Evolutionary conservation across 2,888 invertebrate species (phyloP).

Genomic region (Leucania comma): DNA sequence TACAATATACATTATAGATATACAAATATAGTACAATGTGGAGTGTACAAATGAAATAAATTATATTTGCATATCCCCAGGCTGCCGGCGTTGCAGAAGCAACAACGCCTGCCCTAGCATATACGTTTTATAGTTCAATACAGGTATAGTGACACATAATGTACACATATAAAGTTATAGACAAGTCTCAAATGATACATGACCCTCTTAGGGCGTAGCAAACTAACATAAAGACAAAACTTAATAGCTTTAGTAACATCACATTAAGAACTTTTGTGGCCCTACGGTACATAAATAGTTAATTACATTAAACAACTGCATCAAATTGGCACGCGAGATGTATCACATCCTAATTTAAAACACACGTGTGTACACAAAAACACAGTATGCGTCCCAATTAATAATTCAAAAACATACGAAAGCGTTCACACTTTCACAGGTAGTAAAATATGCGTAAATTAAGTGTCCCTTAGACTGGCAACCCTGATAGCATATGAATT

Average conservation of each 20-base stretch:
- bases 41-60: constrained; percentile 26
- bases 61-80: constrained; percentile 34
- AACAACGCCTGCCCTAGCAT: not conserved
- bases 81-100: not conserved
- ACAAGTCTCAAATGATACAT: too few relatives aligned
- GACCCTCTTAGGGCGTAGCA: too few relatives aligned
- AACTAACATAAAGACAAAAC: too few relatives aligned
- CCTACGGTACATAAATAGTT: too few relatives aligned
- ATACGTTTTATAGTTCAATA: not conserved
- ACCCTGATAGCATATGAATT: constrained; percentile 58
- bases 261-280: too few relatives aligned
- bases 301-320: too few relatives aligned
- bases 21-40: constrained; percentile 1
- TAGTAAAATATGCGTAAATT: constrained; percentile 45
- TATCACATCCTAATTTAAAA: constrained; percentile 4
- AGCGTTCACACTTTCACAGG: constrained; percentile 42
- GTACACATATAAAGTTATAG: too few relatives aligned
- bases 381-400: not conserved
- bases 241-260: too few relatives aligned
- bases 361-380: not conserved
- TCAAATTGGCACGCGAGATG: not conserved
- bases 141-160: too few relatives aligned
- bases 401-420: constrained; percentile 35
- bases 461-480: constrained; percentile 34
- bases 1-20: not conserved